Evolutionary conservation across 2,888 invertebrate species (phyloP), one percentile per base, ranked within the genome.

Genomic region (Hyposoter didymator): DNA sequence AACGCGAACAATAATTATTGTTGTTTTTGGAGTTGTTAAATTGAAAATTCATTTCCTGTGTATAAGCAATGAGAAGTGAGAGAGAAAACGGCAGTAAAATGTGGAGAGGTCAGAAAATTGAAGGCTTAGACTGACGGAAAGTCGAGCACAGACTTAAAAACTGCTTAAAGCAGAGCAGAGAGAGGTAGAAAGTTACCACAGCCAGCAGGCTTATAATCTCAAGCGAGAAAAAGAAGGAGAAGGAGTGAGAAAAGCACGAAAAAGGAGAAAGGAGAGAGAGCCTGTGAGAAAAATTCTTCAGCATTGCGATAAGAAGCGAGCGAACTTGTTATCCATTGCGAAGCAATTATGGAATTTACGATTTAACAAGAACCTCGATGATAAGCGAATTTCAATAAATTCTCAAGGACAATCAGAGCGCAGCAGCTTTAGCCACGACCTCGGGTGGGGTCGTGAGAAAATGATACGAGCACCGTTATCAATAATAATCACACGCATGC

Each of bases 41-140:
- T 82, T 72, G 70, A 82, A 72, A 72, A 82, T 83, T 83, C 83
- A 80, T 80, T 85, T 83, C 85, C 85, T 76, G 85, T 35, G 35
- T 67, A 67, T 72, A 76, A 80, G 62, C 82, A 43, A 47, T 47
- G 66, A 70, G 45, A 35, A 78, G 32, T 7, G 55, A 69, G 62
- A 43, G 14, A 45, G 43, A 66, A 28, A 74, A 47, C 12, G 19
- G 28, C 0, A 32, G 17, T 45, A 10, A 49, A 49, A 28, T 69
- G 47, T 62, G 49, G 47, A 70, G 47, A 47, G 62, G n/a, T 28
- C 14, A 22, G 43, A 74, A 45, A 59, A 28, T 79, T 62, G 64
- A 64, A 74, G 59, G 74, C 59, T 79, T 19, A 70, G 64, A 78
- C 75, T 47, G 47, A 55, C 35, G 45, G 74, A 76, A 72, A 80